Evolutionary conservation across 1,140 invertebrate genomes (phyloP).

Genomic region (Drosophila subobscura): DNA sequence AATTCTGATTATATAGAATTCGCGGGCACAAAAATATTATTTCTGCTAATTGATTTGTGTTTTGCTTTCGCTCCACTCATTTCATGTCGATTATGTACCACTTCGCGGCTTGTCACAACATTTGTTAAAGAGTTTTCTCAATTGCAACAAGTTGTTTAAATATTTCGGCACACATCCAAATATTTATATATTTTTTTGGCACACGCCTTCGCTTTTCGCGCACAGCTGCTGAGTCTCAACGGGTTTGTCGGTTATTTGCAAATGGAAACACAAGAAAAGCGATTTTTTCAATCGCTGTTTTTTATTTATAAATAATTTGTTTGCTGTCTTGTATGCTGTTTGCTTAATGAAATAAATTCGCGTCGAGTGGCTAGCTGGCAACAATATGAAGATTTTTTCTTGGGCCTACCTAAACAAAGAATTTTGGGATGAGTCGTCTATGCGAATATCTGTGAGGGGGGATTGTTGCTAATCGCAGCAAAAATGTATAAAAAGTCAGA

Average conservation of each 20-base stretch:
- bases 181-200: slow-evolving; percentile 43
- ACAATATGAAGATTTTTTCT: not conserved
- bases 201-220: slow-evolving; percentile 47
- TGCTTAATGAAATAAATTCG: slow-evolving; percentile 8
- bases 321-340: slow-evolving; percentile 39
- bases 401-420: not conserved
- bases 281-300: slow-evolving; percentile 21
- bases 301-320: slow-evolving; percentile 49
- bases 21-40: not conserved
- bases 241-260: slow-evolving; percentile 41
- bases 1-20: too few species aligned
- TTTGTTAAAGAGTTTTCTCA: slow-evolving; percentile 4
- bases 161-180: slow-evolving; percentile 34
- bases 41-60: slow-evolving; percentile 9
- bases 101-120: slow-evolving; percentile 3
- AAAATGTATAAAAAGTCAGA: too few species aligned
- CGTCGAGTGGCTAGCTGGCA: not conserved
- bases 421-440: too few species aligned
- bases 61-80: too few species aligned
- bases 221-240: slow-evolving; percentile 34
- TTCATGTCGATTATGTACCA: slow-evolving; percentile 1
- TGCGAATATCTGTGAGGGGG: not conserved
- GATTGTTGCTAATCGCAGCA: too few species aligned
- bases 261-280: slow-evolving; percentile 21
- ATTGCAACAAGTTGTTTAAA: slow-evolving; percentile 52